Evolutionary conservation across 2,113 vertebrate species (phyloP).

Genomic region (Oncorhynchus tshawytscha): DNA sequence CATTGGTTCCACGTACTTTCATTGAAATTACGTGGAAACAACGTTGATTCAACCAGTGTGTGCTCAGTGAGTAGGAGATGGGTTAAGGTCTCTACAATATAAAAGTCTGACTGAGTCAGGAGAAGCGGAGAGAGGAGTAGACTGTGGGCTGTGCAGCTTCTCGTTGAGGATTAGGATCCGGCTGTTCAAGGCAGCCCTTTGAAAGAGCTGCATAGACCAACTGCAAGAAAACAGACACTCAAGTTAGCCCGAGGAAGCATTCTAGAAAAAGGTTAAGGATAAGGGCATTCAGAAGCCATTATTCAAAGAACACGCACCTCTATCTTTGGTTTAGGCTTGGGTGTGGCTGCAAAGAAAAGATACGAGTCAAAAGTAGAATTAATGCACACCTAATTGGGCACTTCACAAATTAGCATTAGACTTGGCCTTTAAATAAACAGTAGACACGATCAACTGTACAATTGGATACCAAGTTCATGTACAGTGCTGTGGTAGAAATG

Average conservation of each 20-base stretch:
- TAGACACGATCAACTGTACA: too few species aligned
- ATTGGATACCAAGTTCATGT: too few species aligned
- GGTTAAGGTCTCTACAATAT: too few species aligned
- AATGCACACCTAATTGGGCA: too few species aligned
- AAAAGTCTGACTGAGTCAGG: constrained; percentile 3
- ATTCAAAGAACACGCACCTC: constrained; percentile 46
- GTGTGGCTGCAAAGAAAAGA: neutral
- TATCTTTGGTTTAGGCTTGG: constrained; percentile 23
- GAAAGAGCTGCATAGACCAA: constrained; percentile 64
- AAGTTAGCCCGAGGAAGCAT: neutral
- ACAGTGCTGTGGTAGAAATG: too few species aligned
- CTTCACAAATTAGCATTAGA: too few species aligned
- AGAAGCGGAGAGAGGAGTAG: constrained; percentile 62
- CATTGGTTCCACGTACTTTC: too few species aligned
- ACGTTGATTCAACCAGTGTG: too few species aligned
- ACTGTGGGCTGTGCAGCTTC: constrained; percentile 22
- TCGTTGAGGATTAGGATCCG: neutral
- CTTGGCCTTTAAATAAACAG: too few species aligned
- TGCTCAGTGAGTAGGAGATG: too few species aligned
- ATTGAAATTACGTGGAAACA: too few species aligned
- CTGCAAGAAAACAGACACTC: constrained; percentile 39
- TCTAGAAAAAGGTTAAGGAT: neutral
- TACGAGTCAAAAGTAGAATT: neutral
- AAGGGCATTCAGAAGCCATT: neutral
- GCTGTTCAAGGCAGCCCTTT: constrained; percentile 18